Percentiles rank a stretch among this genome's conserved stretches.
These are phyloP conservation scores for Dinomys branickii DNA, from an alignment of 2,113 vertebrate genomes.

Conservation along the genomic window DNA sequence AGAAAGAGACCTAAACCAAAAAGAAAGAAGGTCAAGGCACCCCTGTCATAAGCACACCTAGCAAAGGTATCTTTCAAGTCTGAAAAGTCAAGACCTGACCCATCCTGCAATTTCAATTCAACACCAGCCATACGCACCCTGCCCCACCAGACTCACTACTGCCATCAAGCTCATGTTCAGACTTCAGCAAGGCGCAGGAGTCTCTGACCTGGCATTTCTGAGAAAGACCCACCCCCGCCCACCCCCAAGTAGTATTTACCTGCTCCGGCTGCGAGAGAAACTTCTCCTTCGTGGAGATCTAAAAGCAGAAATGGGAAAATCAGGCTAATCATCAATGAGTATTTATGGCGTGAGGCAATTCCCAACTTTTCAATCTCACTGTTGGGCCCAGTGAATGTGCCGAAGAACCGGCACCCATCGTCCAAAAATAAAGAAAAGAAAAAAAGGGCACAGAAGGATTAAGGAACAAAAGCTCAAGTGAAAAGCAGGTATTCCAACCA, in stretches of 20 bases:
- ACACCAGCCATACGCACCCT: background rate
- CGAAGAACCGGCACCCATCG: slow-evolving; percentile 90
- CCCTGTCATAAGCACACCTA: background rate
- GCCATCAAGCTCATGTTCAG: background rate
- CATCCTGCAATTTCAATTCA: background rate
- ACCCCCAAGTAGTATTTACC: slow-evolving; percentile 84
- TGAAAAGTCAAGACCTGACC: background rate
- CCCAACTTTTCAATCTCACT: slow-evolving; percentile 91
- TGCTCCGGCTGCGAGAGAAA: slow-evolving; percentile 98
- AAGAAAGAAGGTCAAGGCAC: background rate
- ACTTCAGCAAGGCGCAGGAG: background rate
- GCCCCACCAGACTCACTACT: background rate
- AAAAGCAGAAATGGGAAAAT: slow-evolving; percentile 86
- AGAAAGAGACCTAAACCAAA: slow-evolving; percentile 92
- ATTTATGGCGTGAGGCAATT: slow-evolving; percentile 86
- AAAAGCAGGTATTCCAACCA: slow-evolving; percentile 89
- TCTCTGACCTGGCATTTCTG: background rate
- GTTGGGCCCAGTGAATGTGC: slow-evolving; percentile 90
- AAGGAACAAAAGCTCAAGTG: slow-evolving; percentile 89
- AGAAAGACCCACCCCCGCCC: too few relatives aligned
- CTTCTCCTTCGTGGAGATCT: slow-evolving; percentile 99
- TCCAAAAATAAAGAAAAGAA: slow-evolving; percentile 83
- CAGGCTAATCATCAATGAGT: slow-evolving; percentile 81
- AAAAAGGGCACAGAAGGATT: slow-evolving; percentile 87
- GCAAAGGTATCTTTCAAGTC: background rate